These are phyloP conservation scores for Pontoporia blainvillei DNA, from an alignment of 2,113 vertebrate species.

Conservation along the genomic window DNA sequence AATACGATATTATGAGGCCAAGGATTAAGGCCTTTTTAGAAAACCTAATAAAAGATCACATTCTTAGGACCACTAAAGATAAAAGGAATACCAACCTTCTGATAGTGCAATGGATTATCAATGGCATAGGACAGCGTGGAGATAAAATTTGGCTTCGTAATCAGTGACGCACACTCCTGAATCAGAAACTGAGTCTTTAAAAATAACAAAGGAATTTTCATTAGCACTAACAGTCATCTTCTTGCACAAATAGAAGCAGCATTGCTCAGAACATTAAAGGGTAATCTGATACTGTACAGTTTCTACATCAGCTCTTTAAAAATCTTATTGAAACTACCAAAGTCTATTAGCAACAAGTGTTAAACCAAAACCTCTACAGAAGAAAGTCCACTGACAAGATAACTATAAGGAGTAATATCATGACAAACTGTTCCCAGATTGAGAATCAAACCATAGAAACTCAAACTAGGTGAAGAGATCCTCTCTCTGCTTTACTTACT, in stretches of 20 bases:
- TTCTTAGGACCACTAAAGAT: background rate
- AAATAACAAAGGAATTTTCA: slow-evolving; percentile 58
- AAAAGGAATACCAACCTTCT: slow-evolving; percentile 90
- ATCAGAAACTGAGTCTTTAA: slow-evolving; percentile 99
- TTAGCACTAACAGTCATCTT: slow-evolving; percentile 20
- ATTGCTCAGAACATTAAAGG: background rate
- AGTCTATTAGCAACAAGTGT: background rate
- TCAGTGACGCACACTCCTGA: slow-evolving; percentile 98
- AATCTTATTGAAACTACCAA: slow-evolving; percentile 3
- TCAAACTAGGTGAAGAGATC: background rate
- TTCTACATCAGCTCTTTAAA: slow-evolving; percentile 31
- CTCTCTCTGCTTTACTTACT: background rate
- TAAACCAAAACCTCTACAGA: slow-evolving; percentile 14
- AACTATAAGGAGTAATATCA: background rate
- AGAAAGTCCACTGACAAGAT: background rate
- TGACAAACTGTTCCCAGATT: background rate
- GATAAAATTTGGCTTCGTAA: slow-evolving; percentile 99
- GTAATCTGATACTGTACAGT: background rate
- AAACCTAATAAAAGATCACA: background rate
- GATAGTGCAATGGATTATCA: slow-evolving; percentile 99
- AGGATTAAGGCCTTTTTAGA: background rate
- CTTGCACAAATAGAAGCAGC: background rate
- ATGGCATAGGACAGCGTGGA: slow-evolving; percentile 99
- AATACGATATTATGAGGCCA: background rate
- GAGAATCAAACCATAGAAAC: background rate